phyloP scores from a whole-genome alignment of 2,888 invertebrate genomes.

The Listrodromus nycthemerus region DNA sequence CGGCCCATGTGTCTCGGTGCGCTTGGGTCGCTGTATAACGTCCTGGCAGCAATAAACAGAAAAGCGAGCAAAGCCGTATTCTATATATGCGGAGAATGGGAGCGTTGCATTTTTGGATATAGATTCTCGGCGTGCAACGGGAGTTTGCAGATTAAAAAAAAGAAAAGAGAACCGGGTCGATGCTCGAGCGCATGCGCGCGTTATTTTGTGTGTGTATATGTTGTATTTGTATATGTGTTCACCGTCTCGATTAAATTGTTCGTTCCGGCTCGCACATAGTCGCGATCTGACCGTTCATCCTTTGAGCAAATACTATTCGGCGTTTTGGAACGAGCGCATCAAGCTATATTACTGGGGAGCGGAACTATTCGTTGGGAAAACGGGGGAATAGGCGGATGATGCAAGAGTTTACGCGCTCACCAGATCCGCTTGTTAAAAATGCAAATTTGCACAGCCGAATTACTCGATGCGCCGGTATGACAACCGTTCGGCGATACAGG shows the following conservation, averaged over 20 bases:
- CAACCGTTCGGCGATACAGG: conserved; percentile 9
- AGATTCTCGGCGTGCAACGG: conserved; percentile 33
- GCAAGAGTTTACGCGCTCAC: conserved; percentile 23
- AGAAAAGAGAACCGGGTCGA: conserved; percentile 16
- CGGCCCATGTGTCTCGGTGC: neutral
- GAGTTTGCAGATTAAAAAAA: conserved; percentile 16
- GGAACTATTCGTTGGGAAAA: conserved; percentile 53
- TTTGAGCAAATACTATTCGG: conserved; percentile 72
- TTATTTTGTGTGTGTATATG: neutral
- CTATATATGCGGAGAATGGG: neutral
- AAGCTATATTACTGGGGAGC: conserved; percentile 26
- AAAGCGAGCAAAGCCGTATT: conserved; percentile 3
- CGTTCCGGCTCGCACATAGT: conserved; percentile 33
- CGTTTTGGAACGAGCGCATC: conserved; percentile 53
- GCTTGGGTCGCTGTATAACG: neutral
- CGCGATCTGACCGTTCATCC: conserved; percentile 69
- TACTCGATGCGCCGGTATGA: conserved; percentile 38
- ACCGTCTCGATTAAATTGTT: conserved; percentile 13
- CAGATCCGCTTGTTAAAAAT: conserved; percentile 60
- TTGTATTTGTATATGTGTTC: neutral
- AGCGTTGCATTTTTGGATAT: conserved; percentile 30
- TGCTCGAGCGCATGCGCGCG: neutral
- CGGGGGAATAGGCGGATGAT: conserved; percentile 39
- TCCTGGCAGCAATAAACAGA: neutral
- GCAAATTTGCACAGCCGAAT: conserved; percentile 71